phyloP scores from a whole-genome alignment of 2,113 vertebrate species.

The Spermophilus dauricus region DNA sequence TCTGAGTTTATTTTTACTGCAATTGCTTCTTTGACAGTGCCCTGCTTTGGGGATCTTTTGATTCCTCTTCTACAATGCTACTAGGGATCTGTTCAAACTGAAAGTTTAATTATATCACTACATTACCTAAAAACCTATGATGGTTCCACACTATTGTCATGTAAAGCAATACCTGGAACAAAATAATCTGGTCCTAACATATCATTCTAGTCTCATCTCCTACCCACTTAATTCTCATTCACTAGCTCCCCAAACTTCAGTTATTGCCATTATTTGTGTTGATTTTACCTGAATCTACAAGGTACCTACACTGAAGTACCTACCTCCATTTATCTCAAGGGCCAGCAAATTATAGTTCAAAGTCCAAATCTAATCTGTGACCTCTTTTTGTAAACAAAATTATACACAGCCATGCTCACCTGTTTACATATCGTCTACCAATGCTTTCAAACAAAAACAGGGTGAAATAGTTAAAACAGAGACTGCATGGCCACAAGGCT shows the following conservation, averaged over 20 bases:
- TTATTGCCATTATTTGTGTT: background rate
- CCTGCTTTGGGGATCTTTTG: background rate
- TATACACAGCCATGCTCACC: background rate
- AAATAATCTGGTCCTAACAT: background rate
- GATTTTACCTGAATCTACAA: constrained; percentile 4
- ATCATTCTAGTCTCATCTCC: background rate
- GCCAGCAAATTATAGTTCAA: background rate
- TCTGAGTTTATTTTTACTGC: background rate
- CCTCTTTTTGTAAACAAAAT: constrained; percentile 34
- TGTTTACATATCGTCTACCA: background rate
- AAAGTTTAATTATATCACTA: background rate
- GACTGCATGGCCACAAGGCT: background rate
- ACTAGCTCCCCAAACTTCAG: background rate
- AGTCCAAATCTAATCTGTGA: background rate
- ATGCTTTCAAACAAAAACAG: background rate
- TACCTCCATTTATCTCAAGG: background rate
- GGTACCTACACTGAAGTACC: background rate
- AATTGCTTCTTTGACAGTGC: background rate
- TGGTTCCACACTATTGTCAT: background rate
- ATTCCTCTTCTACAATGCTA: background rate
- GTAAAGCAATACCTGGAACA: background rate
- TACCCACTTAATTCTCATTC: background rate
- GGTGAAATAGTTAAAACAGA: background rate
- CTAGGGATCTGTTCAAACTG: background rate
- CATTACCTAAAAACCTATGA: background rate